Percentiles rank a stretch among this genome's conserved stretches.
Conservation (phyloP, 2,797 vertebrate genomes). For the Synaphobranchus kaupii region DNA sequence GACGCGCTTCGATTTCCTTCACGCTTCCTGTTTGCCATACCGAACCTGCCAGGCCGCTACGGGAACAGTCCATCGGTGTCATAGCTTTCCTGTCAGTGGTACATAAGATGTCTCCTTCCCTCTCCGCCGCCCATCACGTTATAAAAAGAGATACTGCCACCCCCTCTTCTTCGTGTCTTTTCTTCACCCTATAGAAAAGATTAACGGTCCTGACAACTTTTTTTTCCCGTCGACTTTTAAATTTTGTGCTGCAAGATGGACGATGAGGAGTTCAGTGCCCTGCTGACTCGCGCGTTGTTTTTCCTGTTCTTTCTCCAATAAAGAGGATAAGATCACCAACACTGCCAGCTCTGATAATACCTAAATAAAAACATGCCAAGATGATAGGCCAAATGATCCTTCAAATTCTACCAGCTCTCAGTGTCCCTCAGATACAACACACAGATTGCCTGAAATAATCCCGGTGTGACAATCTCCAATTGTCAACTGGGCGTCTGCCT, state of each 20-base stretch:
- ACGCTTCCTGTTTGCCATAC: slow-evolving; percentile 50
- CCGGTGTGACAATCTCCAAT: not conserved
- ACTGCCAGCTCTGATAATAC: not conserved
- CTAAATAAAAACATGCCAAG: not conserved
- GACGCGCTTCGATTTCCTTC: slow-evolving; percentile 50
- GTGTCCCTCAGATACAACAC: not conserved
- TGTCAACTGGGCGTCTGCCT: not conserved
- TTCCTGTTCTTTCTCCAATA: not conserved
- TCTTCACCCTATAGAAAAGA: not conserved
- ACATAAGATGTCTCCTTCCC: not conserved
- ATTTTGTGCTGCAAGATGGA: not conserved
- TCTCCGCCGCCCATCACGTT: too few species aligned
- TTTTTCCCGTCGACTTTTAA: not conserved
- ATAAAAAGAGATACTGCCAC: not conserved
- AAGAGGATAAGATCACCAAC: not conserved
- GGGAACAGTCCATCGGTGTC: not conserved
- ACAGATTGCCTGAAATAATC: not conserved
- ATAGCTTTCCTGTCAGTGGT: not conserved
- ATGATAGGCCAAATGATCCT: not conserved
- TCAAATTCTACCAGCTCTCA: not conserved
- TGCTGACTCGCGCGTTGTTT: not conserved
- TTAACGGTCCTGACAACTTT: not conserved
- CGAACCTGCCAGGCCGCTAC: not conserved
- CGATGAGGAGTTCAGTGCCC: not conserved
- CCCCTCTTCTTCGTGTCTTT: not conserved